Evolutionary conservation across 2,888 invertebrate genomes (phyloP).

Genomic region (Erebia ligea): DNA sequence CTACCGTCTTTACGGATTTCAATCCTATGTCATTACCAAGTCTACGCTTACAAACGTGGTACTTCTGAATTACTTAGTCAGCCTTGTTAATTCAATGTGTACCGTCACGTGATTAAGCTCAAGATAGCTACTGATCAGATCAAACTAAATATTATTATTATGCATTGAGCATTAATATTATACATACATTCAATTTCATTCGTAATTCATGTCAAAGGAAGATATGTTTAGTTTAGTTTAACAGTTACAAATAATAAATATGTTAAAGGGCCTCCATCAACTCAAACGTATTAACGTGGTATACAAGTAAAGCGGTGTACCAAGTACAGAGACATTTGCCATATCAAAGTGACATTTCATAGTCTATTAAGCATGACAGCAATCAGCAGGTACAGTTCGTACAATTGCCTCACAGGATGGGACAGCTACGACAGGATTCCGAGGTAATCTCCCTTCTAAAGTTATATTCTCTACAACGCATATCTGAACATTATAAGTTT

Average conservation of each 20-base stretch:
- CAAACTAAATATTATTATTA: too few relatives aligned
- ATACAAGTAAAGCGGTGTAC: neutral
- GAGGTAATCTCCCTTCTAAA: slow-evolving; percentile 82
- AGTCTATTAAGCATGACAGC: slow-evolving; percentile 81
- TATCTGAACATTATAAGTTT: too few relatives aligned
- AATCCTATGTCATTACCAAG: slow-evolving; percentile 8
- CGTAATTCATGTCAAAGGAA: too few relatives aligned
- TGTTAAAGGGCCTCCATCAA: too few relatives aligned
- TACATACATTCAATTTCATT: too few relatives aligned
- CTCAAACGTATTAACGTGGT: neutral
- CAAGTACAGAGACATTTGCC: slow-evolving; percentile 10
- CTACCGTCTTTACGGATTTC: slow-evolving; percentile 2
- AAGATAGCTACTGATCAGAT: neutral
- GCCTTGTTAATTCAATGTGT: neutral
- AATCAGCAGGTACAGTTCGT: slow-evolving; percentile 91
- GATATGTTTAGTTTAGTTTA: too few relatives aligned
- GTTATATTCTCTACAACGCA: neutral
- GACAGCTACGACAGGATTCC: slow-evolving; percentile 96
- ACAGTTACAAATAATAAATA: too few relatives aligned
- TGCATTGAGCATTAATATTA: too few relatives aligned
- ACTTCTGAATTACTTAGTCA: slow-evolving; percentile 21
- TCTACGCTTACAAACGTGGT: neutral
- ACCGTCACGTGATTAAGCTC: neutral
- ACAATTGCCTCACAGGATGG: slow-evolving; percentile 95
- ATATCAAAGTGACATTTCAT: slow-evolving; percentile 31